Evolutionary conservation across 2,888 invertebrate genomes (phyloP).

Genomic region (Cryptus viduatorius): DNA sequence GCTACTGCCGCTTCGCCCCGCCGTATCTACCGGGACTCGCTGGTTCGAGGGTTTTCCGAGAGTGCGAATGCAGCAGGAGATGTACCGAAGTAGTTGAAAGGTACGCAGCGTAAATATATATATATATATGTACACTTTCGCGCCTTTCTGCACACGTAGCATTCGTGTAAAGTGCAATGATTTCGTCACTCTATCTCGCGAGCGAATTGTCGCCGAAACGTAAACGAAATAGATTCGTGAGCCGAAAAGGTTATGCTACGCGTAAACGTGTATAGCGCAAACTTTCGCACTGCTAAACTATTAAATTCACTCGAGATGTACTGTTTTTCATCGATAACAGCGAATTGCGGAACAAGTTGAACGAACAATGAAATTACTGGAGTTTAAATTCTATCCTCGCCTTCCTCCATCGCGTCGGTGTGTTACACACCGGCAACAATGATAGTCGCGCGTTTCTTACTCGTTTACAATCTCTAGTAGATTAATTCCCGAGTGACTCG

Average conservation of each 20-base stretch:
- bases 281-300: no score
- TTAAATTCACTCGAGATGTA: no score
- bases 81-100: not conserved
- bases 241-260: not conserved
- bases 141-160: not conserved
- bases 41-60: not conserved
- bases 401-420: not conserved
- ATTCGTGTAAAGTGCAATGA: conserved; percentile 21
- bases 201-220: not conserved
- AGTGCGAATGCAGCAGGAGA: conserved; percentile 2
- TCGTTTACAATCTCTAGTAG: conserved; percentile 23
- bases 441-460: not conserved
- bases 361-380: not conserved
- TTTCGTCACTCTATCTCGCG: conserved; percentile 18
- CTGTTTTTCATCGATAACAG: no score
- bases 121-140: no score
- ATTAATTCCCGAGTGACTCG: conserved; percentile 37
- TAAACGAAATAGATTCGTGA: not conserved
- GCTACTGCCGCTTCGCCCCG: not conserved
- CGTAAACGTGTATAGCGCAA: no score
- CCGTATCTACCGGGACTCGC: not conserved
- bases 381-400: not conserved
- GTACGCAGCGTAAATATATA: not conserved
- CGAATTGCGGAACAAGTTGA: no score
- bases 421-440: no score